Conservation (phyloP, 2,797 vertebrate genomes). For the Leptoclinus maculatus region DNA sequence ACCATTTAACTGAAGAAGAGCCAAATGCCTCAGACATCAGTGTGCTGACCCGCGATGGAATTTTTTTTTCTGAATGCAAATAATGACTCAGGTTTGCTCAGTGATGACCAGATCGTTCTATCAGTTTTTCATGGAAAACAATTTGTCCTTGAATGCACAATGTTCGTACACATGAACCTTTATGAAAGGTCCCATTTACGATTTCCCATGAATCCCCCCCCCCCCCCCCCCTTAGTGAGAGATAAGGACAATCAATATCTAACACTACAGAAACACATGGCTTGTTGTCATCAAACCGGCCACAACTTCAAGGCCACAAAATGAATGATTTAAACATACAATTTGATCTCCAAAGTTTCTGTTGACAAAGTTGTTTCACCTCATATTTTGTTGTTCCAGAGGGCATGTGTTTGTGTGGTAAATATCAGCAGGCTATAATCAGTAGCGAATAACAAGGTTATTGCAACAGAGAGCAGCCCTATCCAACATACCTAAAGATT, state of each 20-base stretch:
- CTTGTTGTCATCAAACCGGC: slow-evolving; percentile 25
- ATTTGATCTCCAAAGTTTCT: slow-evolving; percentile 4
- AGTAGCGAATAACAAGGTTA: slow-evolving; percentile 10
- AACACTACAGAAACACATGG: slow-evolving; percentile 67
- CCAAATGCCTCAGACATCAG: slow-evolving; percentile 61
- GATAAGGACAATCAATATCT: slow-evolving; percentile 85
- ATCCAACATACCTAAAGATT: background rate
- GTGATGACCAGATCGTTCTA: slow-evolving; percentile 82
- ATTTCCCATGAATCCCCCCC: slow-evolving; percentile 80
- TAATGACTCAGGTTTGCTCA: slow-evolving; percentile 85
- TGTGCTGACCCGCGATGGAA: slow-evolving; percentile 71
- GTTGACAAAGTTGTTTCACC: background rate
- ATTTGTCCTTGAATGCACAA: slow-evolving; percentile 86
- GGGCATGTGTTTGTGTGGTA: slow-evolving; percentile 23
- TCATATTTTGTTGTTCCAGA: slow-evolving; percentile 29
- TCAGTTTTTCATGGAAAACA: slow-evolving; percentile 88
- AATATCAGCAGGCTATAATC: slow-evolving; percentile 20
- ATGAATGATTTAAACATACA: slow-evolving; percentile 4
- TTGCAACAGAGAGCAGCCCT: background rate
- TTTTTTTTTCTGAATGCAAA: slow-evolving; percentile 84
- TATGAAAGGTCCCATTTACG: slow-evolving; percentile 88
- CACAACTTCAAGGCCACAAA: slow-evolving; percentile 13
- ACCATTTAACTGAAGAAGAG: slow-evolving; percentile 57
- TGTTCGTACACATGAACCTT: slow-evolving; percentile 85
- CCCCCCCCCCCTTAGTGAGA: slow-evolving; percentile 55